Evolutionary conservation across 2,113 vertebrate genomes (phyloP).

Genomic region (Pyrgilauda ruficollis): DNA sequence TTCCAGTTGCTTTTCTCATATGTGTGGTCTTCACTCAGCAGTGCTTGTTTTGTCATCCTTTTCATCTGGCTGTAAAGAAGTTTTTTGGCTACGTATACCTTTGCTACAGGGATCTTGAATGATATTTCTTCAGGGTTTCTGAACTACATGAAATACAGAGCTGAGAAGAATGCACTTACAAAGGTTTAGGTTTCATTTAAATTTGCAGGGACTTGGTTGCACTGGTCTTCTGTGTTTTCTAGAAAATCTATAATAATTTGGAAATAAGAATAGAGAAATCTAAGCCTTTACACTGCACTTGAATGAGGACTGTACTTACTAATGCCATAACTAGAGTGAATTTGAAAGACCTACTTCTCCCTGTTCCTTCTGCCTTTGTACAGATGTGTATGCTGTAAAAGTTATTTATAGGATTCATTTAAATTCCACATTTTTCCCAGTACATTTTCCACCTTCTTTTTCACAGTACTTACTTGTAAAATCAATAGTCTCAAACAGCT

Average conservation of each 20-base stretch:
- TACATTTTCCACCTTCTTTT: constrained; percentile 66
- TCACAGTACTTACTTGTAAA: constrained; percentile 61
- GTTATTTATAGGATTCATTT: constrained; percentile 72
- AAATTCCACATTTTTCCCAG: constrained; percentile 60
- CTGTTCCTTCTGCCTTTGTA: constrained; percentile 42
- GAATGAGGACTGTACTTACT: background rate
- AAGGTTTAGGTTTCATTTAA: background rate
- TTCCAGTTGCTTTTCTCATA: background rate
- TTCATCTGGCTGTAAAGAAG: background rate
- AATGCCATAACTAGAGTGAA: background rate
- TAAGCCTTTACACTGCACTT: background rate
- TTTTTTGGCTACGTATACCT: background rate
- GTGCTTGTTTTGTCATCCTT: background rate
- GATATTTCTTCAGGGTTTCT: background rate
- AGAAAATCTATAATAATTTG: background rate
- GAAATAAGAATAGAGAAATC: background rate
- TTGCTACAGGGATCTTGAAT: background rate
- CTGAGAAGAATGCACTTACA: background rate
- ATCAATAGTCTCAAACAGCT: constrained; percentile 62
- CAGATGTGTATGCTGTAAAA: constrained; percentile 64
- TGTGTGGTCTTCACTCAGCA: background rate
- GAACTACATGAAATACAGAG: background rate
- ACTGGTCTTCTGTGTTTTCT: background rate
- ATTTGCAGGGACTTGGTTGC: background rate
- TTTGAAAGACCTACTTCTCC: constrained; percentile 44